phyloP scores from a whole-genome alignment of 2,797 vertebrate species.

The Typhlichthys eigenmanni region DNA sequence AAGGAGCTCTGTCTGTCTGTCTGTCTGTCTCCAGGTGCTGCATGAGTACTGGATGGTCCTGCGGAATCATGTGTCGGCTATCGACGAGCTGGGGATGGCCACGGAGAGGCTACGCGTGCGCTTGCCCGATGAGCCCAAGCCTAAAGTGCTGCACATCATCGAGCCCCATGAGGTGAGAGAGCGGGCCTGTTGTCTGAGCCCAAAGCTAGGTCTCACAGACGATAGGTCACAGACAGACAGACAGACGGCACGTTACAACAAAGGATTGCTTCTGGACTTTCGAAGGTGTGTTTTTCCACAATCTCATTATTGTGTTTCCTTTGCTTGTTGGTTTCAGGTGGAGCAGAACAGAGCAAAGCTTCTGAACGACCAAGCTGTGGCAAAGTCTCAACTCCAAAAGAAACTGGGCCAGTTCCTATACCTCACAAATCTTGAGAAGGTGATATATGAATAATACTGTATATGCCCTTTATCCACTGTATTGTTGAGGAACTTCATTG shows the following conservation, averaged over 20 bases:
- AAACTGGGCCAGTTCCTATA: slow-evolving; percentile 97
- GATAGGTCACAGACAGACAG: not conserved
- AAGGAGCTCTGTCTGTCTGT: not conserved
- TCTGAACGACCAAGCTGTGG: slow-evolving; percentile 94
- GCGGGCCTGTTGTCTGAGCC: not conserved
- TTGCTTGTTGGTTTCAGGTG: slow-evolving; percentile 75
- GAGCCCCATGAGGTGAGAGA: slow-evolving; percentile 90
- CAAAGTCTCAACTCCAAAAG: slow-evolving; percentile 96
- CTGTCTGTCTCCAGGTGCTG: slow-evolving; percentile 78
- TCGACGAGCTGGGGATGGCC: slow-evolving; percentile 97
- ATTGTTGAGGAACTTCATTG: not conserved
- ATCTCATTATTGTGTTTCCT: slow-evolving; percentile 18
- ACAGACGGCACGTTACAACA: not conserved
- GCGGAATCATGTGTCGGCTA: slow-evolving; percentile 93
- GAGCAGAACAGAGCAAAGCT: slow-evolving; percentile 97
- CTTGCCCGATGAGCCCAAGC: slow-evolving; percentile 91
- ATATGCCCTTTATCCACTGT: not conserved
- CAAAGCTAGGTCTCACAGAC: not conserved
- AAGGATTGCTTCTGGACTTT: slow-evolving; percentile 6
- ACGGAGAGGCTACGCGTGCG: slow-evolving; percentile 92
- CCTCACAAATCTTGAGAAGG: slow-evolving; percentile 96
- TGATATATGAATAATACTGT: slow-evolving; percentile 45
- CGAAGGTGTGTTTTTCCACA: slow-evolving; percentile 6
- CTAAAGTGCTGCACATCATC: slow-evolving; percentile 95
- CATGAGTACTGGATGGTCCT: slow-evolving; percentile 99